phyloP scores from a whole-genome alignment of 2,888 invertebrate genomes.

The Junonia oenone region DNA sequence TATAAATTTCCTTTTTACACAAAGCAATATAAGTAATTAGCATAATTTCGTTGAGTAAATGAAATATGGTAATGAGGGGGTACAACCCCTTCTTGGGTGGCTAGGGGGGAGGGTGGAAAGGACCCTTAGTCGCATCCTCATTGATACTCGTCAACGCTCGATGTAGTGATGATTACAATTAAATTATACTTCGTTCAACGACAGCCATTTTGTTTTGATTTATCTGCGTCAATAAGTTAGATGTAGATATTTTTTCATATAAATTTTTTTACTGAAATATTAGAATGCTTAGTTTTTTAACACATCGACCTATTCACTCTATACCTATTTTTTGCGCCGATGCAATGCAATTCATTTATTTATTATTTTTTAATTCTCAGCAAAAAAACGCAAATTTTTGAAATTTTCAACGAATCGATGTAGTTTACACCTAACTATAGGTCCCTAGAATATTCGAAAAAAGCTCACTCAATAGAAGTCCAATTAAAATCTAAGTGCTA shows the following conservation, averaged over 20 bases:
- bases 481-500: conserved; percentile 73
- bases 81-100: conserved; percentile 64
- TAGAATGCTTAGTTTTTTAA: not conserved
- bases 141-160: conserved; percentile 72
- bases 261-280: not conserved
- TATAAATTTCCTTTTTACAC: conserved; percentile 81
- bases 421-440: conserved; percentile 23
- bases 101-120: conserved; percentile 49
- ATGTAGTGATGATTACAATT: conserved; percentile 78
- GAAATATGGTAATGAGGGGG: conserved; percentile 79
- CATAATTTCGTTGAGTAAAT: conserved; percentile 81
- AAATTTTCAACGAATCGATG: conserved; percentile 13
- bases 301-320: not conserved
- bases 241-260: conserved; percentile 26
- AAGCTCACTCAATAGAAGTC: conserved; percentile 53
- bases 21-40: conserved; percentile 81
- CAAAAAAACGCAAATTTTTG: not conserved
- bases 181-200: conserved; percentile 68
- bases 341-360: not conserved
- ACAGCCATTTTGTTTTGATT: conserved; percentile 71
- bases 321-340: not conserved
- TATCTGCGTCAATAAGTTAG: conserved; percentile 35
- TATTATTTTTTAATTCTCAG: not conserved
- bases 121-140: conserved; percentile 73
- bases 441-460: conserved; percentile 32